A percentile compares a stretch with the other conserved stretches of the same genome.
These are phyloP conservation scores for Smittia sp. DNA, from an alignment of 2,888 invertebrate genomes.

Conservation along the genomic window DNA sequence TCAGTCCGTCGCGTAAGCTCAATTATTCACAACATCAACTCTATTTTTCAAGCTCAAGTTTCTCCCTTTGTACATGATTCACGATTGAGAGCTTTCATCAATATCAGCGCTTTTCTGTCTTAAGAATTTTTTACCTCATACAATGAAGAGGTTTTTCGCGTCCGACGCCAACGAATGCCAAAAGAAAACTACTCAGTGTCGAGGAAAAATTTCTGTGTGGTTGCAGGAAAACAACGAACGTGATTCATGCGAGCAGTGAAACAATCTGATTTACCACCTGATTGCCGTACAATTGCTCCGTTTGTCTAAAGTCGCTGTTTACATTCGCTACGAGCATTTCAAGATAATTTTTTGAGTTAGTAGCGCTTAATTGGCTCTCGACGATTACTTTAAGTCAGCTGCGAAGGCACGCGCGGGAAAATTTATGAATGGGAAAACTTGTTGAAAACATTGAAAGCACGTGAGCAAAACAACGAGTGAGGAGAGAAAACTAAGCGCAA, in stretches of 20 bases:
- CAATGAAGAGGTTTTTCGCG: neutral
- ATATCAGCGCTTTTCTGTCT: neutral
- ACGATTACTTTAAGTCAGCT: too few relatives aligned
- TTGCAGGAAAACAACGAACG: neutral
- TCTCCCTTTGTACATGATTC: neutral
- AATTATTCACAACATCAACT: neutral
- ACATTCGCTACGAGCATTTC: neutral
- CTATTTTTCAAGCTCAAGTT: neutral
- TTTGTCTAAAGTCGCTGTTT: neutral
- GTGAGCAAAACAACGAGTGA: too few relatives aligned
- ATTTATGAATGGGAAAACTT: too few relatives aligned
- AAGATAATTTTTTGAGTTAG: neutral
- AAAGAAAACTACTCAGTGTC: slow-evolving; percentile 21
- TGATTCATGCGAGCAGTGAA: slow-evolving; percentile 10
- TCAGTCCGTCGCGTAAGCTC: neutral
- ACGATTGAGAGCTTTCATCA: neutral
- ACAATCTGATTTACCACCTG: slow-evolving; percentile 9
- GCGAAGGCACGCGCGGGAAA: too few relatives aligned
- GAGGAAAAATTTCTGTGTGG: neutral
- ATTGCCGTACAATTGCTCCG: neutral
- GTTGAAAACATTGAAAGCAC: too few relatives aligned
- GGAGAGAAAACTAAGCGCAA: too few relatives aligned
- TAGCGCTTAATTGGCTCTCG: neutral
- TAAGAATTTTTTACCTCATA: neutral
- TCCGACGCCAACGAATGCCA: slow-evolving; percentile 11